These are phyloP conservation scores for Agrochola circellaris DNA, from an alignment of 2,888 invertebrate species.

Conservation along the genomic window DNA sequence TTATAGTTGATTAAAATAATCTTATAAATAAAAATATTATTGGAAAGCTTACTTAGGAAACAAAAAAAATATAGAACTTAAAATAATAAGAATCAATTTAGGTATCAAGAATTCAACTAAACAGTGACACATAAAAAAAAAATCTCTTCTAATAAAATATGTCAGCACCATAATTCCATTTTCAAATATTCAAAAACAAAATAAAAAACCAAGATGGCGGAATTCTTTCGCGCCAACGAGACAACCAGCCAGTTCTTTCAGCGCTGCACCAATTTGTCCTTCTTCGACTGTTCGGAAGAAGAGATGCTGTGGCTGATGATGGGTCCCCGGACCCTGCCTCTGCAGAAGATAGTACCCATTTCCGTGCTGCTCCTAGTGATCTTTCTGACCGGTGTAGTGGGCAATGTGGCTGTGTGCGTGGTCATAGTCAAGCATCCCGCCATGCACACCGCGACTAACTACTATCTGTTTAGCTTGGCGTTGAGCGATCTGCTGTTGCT, in stretches of 20 bases:
- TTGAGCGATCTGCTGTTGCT: conserved; percentile 96
- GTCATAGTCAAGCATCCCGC: conserved; percentile 95
- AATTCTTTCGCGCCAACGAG: conserved; percentile 79
- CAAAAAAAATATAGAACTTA: not conserved
- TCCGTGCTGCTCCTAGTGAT: conserved; percentile 94
- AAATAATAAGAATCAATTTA: not conserved
- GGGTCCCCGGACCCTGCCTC: conserved; percentile 92
- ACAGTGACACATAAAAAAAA: not conserved
- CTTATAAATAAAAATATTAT: not conserved
- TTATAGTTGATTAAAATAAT: too few relatives aligned
- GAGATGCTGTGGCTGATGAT: conserved; percentile 90
- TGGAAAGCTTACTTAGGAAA: not conserved
- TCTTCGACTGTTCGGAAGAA: conserved; percentile 91
- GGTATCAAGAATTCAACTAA: not conserved
- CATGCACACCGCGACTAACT: conserved; percentile 98
- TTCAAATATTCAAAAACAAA: not conserved
- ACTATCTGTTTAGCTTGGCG: conserved; percentile 97
- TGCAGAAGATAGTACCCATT: conserved; percentile 90
- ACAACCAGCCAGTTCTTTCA: conserved; percentile 74
- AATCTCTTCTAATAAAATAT: conserved; percentile 1
- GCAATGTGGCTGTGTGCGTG: conserved; percentile 95
- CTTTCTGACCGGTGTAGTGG: conserved; percentile 95
- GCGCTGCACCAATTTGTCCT: conserved; percentile 85
- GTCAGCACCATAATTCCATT: not conserved
- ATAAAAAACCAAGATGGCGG: conserved; percentile 62